These are phyloP conservation scores for Hypsopygia costalis DNA, from an alignment of 2,888 invertebrate genomes.

Conservation along the genomic window DNA sequence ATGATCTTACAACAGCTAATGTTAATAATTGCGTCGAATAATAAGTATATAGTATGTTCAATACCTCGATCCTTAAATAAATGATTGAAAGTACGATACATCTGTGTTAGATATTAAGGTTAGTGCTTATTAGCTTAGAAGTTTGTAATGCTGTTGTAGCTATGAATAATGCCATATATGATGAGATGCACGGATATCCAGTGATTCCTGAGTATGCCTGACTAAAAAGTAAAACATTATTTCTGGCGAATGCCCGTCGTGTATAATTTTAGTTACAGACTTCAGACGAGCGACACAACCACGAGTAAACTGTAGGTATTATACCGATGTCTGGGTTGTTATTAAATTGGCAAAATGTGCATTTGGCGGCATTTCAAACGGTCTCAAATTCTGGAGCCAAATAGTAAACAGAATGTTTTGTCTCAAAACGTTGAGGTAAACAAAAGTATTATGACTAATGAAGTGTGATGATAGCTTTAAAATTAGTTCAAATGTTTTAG, in stretches of 20 bases:
- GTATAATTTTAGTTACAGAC: slow-evolving; percentile 8
- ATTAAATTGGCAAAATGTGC: slow-evolving; percentile 67
- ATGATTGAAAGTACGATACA: too few relatives aligned
- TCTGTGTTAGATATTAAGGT: too few relatives aligned
- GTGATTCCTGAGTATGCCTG: too few relatives aligned
- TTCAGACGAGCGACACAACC: slow-evolving; percentile 22
- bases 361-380: slow-evolving; percentile 67
- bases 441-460: slow-evolving; percentile 29
- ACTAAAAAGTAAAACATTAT: slow-evolving; percentile 3
- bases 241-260: slow-evolving; percentile 5
- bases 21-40: too few relatives aligned
- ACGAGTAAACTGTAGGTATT: slow-evolving; percentile 29
- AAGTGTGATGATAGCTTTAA: slow-evolving; percentile 16
- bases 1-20: too few relatives aligned
- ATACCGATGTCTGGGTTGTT: slow-evolving; percentile 59
- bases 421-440: slow-evolving; percentile 27
- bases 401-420: slow-evolving; percentile 48
- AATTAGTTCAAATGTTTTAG: not conserved
- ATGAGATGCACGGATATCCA: not conserved
- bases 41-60: too few relatives aligned
- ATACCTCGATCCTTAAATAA: too few relatives aligned
- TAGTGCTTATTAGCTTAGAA: too few relatives aligned
- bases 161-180: not conserved
- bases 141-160: too few relatives aligned
- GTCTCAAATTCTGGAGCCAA: slow-evolving; percentile 48